Evolutionary conservation across 2,797 vertebrate species (phyloP).

Genomic region (Gymnoscopelus braueri): DNA sequence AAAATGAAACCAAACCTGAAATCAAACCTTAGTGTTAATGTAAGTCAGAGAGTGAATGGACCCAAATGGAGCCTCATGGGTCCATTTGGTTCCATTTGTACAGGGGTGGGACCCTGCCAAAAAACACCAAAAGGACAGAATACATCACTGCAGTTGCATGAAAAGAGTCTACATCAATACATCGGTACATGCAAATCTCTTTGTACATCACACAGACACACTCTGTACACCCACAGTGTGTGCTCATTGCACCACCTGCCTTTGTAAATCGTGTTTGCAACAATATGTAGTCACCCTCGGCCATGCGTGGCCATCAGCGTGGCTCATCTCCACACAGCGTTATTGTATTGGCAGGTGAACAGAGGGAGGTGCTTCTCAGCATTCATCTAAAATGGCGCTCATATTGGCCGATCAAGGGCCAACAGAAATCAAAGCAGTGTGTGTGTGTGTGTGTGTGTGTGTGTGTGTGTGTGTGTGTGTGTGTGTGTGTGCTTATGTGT

Average conservation of each 20-base stretch:
- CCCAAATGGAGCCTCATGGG: no score
- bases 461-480: neutral
- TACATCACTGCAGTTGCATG: no score
- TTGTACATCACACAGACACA: constrained; percentile 5
- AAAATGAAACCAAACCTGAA: no score
- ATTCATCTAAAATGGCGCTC: constrained; percentile 62
- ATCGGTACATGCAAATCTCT: neutral
- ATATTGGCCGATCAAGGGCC: constrained; percentile 53
- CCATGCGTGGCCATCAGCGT: constrained; percentile 39
- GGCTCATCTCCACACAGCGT: constrained; percentile 41
- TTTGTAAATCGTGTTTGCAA: constrained; percentile 29
- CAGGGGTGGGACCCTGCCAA: no score
- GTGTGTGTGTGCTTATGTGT: no score
- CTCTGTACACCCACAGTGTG: neutral
- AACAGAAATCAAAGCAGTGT: constrained; percentile 55
- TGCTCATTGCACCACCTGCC: neutral
- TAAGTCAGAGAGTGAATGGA: no score
- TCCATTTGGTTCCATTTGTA: no score
- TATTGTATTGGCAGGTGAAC: constrained; percentile 59
- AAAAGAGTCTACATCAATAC: no score
- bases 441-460: neutral
- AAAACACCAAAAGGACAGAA: no score
- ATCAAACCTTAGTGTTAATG: no score
- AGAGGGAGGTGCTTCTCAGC: constrained; percentile 50
- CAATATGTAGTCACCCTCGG: constrained; percentile 32